Base-by-base conservation (phyloP, 2,797 vertebrate species). In the Sebastes iracundus region DNA sequence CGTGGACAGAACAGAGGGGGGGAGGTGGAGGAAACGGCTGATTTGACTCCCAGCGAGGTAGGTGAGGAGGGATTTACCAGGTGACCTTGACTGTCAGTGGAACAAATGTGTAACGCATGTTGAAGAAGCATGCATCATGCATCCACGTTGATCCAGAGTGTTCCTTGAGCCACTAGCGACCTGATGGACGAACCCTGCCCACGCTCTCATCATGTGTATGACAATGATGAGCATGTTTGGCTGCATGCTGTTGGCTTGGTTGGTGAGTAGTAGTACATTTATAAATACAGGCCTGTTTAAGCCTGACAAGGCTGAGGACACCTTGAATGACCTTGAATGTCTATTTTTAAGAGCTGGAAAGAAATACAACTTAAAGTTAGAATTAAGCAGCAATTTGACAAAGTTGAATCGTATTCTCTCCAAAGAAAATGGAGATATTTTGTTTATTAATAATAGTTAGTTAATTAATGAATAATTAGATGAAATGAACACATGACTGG, bases 181-280 rank as follows among this genome's bases (percentile, higher is more conserved):
- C 72, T 52, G 85, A 79, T 92, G 86, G 80, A 91, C 72, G 74
- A 62, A 63, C 69, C 66, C 87, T 79, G 83, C 62, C 70, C 65
- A 25, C 30, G 12, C 72, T 88, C 72, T 88, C 89, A 82, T 85
- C 92, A 95, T 95, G 94, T 95, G 95, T 86, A 90, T 96, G 91
- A 95, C 94, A 55, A 60, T 94, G 92, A 89, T 95, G 83, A 95
- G 95, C 90, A 87, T 95, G 88, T 92, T 93, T 80, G 93, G 91
- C 77, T 96, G 95, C 55, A 79, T 94, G 85, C 88, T 95, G 80
- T 78, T 94, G 79, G 83, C 86, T 68, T 93, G 90, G 92, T 77
- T 92, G 89, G 93, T 90, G 87, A 94, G 93, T 95, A 84, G 32
- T 22, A 80, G 13, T 30, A 67, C 61, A 63, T 72, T 80, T 72